Base-by-base conservation (phyloP, 2,113 vertebrate species). In the Rostratula benghalensis region DNA sequence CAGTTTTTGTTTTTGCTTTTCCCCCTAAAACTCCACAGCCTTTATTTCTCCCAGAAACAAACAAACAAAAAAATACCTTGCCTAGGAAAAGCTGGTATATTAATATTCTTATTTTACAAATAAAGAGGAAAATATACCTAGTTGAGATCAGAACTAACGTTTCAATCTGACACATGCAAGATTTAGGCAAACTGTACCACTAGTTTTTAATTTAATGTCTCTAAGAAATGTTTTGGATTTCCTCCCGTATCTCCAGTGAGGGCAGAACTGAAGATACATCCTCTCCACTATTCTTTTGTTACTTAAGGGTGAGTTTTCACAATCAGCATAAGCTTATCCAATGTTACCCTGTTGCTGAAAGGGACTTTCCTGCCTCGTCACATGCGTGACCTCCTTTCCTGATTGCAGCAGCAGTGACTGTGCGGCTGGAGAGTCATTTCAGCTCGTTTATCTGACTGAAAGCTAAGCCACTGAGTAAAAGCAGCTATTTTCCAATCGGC, bases 351-450 rank as follows among this genome's bases (percentile, higher is more conserved):
- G 37, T 13, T 60, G 60, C 77, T 87, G 93, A 82, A 91, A 91
- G 83, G 76, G 74, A 61, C 89, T 84, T 94, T 59, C 80, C 86
- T 87, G 89, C 69, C 80, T 73, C 35, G 57, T 82, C 81, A 43
- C 73, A 69, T 45, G 80, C 91, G 60, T 96, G 91, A 95, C 87
- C 93, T 31, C n/a, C 70, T 91, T 93, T 89, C 84, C 69, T 64
- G 74, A 87, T 53, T 53, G 65, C 77, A 60, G 24, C 48, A 28
- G 39, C 13, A 43, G 51, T 35, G 71, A 67, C 86, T 77, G n/a
- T 10, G 3, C 0, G 11, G 73, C 91, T 60, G 51, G 18, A 63
- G 73, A 92, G 65, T 79, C 69, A 71, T 87, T 91, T 71, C 73
- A 74, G 87, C 81, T 89, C 74, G 31, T 89, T 92, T 75, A 63